phyloP scores from a whole-genome alignment of 1,140 invertebrate species.

The Drosophila neocordata region DNA sequence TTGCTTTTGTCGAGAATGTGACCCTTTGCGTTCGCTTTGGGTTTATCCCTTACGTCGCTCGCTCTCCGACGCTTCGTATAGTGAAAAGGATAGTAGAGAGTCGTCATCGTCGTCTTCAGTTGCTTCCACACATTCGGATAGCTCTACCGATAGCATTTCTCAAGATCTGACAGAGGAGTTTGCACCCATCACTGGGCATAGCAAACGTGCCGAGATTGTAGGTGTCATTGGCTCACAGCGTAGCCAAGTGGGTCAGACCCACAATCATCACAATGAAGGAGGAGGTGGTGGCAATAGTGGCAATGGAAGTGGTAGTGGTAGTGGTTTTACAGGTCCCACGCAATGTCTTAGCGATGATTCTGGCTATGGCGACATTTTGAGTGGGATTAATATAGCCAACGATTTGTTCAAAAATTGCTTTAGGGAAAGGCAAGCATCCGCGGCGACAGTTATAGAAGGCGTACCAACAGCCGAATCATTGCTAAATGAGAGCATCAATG shows the following conservation, averaged over 20 bases:
- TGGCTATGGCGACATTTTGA: conserved; percentile 77
- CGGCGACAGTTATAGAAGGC: conserved; percentile 6
- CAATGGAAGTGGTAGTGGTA: too few relatives aligned
- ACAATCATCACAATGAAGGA: conserved; percentile 12
- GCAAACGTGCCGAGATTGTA: conserved; percentile 75
- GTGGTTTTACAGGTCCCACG: conserved; percentile 25
- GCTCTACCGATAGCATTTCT: conserved; percentile 60
- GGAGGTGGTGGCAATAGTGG: background rate
- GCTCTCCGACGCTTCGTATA: conserved; percentile 71
- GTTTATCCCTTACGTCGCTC: conserved; percentile 82
- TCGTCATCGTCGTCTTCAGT: conserved; percentile 57
- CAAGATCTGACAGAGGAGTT: conserved; percentile 60
- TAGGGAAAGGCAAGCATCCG: conserved; percentile 21
- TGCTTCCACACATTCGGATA: conserved; percentile 64
- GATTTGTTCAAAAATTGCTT: conserved; percentile 75
- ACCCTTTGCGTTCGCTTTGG: conserved; percentile 90
- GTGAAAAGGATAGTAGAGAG: conserved; percentile 40
- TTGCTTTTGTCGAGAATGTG: conserved; percentile 91
- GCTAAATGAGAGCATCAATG: conserved; percentile 75
- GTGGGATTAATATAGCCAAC: conserved; percentile 77
- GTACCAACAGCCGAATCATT: conserved; percentile 54
- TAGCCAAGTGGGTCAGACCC: conserved; percentile 27
- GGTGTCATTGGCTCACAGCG: conserved; percentile 81
- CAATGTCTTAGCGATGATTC: conserved; percentile 77
- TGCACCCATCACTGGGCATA: conserved; percentile 64